A percentile compares a stretch with the other conserved stretches of the same genome.
phyloP scores from a whole-genome alignment of 2,888 invertebrate species.

The Stictocephala bisonia region DNA sequence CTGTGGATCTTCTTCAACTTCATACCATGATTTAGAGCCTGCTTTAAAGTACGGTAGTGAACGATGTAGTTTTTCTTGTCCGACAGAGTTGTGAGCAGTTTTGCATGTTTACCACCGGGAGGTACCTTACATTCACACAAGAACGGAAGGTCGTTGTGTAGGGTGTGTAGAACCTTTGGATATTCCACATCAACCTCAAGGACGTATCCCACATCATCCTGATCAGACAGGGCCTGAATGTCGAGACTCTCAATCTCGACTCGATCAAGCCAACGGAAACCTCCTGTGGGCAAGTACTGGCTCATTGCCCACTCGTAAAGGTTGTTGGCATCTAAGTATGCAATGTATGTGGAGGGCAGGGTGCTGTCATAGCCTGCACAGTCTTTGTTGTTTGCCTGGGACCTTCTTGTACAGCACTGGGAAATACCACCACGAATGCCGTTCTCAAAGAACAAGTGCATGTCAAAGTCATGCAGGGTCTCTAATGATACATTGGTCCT shows the following conservation, averaged over 20 bases:
- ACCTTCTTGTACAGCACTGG: neutral
- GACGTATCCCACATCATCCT: constrained; percentile 53
- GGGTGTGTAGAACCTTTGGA: constrained; percentile 25
- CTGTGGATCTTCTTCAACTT: constrained; percentile 55
- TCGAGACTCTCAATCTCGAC: neutral
- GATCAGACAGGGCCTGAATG: neutral
- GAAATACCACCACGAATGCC: constrained; percentile 29
- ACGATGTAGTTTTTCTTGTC: constrained; percentile 59
- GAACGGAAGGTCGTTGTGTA: constrained; percentile 34
- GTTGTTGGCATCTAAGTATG: constrained; percentile 62
- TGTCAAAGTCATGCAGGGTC: constrained; percentile 42
- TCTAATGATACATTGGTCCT: constrained; percentile 42
- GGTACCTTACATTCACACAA: constrained; percentile 20
- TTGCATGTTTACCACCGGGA: constrained; percentile 32
- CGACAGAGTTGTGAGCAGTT: constrained; percentile 57
- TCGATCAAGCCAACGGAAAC: constrained; percentile 59
- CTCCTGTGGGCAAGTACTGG: constrained; percentile 58
- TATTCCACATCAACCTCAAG: constrained; percentile 59
- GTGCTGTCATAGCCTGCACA: constrained; percentile 21
- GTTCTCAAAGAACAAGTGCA: constrained; percentile 48
- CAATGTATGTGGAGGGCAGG: neutral
- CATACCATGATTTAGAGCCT: constrained; percentile 59
- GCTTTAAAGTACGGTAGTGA: constrained; percentile 59
- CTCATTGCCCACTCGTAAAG: constrained; percentile 62
- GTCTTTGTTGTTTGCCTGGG: constrained; percentile 28